Conservation (phyloP, 2,113 vertebrate genomes). For the Pachypanchax playfairii region DNA sequence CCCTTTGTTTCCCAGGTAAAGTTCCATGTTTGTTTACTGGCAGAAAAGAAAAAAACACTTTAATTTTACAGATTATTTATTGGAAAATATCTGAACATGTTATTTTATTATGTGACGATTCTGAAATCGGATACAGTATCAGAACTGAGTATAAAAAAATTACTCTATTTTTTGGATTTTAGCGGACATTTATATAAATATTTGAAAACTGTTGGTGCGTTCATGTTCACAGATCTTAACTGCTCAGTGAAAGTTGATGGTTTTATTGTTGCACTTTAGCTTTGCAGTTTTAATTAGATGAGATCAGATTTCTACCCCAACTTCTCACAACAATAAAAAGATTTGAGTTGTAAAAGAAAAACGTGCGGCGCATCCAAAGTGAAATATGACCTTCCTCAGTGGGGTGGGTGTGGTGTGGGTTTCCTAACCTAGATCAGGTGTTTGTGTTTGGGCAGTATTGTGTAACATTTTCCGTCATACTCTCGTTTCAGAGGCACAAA, state of each 20-base stretch:
- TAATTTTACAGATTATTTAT: not conserved
- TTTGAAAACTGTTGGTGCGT: too few species aligned
- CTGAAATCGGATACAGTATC: not conserved
- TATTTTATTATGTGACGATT: not conserved
- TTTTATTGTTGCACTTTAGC: not conserved
- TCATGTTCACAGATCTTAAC: too few species aligned
- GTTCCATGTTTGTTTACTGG: not conserved
- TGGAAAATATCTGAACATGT: not conserved
- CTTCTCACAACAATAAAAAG: not conserved
- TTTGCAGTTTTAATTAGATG: not conserved
- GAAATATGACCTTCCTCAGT: constrained; percentile 3
- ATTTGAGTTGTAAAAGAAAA: not conserved
- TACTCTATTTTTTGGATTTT: too few species aligned
- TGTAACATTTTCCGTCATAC: constrained; percentile 53
- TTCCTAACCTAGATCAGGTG: constrained; percentile 13
- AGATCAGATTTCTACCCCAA: not conserved
- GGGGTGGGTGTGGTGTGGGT: constrained; percentile 11
- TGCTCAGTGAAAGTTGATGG: too few species aligned
- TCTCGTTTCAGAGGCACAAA: constrained; percentile 85
- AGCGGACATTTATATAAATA: too few species aligned
- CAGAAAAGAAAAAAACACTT: not conserved
- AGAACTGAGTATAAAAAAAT: too few species aligned
- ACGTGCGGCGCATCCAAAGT: not conserved
- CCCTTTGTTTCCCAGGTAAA: constrained; percentile 80
- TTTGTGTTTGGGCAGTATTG: constrained; percentile 13